Conservation (phyloP, 2,888 invertebrate genomes). For the Rhopalosiphum nymphaeae region DNA sequence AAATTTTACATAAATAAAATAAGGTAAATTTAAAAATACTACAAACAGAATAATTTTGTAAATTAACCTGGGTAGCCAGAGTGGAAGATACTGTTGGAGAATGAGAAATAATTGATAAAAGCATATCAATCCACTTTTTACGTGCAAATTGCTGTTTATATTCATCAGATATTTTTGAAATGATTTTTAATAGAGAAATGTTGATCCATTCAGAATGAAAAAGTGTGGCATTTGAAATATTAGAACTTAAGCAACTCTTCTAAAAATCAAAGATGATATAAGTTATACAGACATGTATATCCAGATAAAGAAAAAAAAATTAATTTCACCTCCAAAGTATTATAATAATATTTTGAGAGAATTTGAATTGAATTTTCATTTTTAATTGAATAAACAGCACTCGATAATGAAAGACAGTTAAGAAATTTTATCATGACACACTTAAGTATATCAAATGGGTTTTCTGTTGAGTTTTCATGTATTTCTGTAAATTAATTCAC, state of each 20-base stretch:
- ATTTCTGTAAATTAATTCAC: slow-evolving; percentile 44
- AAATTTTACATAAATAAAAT: not conserved
- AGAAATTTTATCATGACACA: slow-evolving; percentile 59
- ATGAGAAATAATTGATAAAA: slow-evolving; percentile 59
- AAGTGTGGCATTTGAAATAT: slow-evolving; percentile 50
- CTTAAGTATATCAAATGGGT: slow-evolving; percentile 56
- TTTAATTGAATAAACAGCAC: slow-evolving; percentile 42
- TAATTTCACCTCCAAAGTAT: slow-evolving; percentile 63
- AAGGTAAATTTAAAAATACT: not conserved
- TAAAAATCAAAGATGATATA: slow-evolving; percentile 23
- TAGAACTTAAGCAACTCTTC: slow-evolving; percentile 34
- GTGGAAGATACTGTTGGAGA: slow-evolving; percentile 32
- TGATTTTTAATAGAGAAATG: slow-evolving; percentile 51
- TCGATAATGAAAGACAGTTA: slow-evolving; percentile 57
- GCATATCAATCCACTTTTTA: slow-evolving; percentile 59
- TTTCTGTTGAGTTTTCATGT: slow-evolving; percentile 55
- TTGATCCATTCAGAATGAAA: slow-evolving; percentile 62
- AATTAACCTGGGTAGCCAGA: slow-evolving; percentile 42
- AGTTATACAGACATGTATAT: not conserved
- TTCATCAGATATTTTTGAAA: slow-evolving; percentile 50
- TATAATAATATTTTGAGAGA: slow-evolving; percentile 65
- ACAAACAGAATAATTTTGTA: not conserved
- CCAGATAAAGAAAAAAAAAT: not conserved
- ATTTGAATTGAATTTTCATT: slow-evolving; percentile 63
- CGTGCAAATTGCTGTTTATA: slow-evolving; percentile 57